These are phyloP conservation scores for Stichodactyla mertensii DNA, from an alignment of 64 coral and sea anemone species.

Conservation along the genomic window DNA sequence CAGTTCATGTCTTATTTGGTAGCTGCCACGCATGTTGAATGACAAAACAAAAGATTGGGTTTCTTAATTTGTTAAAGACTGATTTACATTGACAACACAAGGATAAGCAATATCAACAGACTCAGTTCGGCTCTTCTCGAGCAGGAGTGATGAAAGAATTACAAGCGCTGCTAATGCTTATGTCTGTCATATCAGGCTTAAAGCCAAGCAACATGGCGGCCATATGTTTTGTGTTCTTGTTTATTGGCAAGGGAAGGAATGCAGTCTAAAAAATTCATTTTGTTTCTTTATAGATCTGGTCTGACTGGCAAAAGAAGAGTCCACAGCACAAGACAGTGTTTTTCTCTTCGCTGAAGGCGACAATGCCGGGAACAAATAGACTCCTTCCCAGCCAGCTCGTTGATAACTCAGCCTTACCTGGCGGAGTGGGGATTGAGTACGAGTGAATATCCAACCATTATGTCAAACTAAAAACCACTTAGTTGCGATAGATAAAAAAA, in stretches of 20 bases:
- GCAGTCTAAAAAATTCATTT: background rate
- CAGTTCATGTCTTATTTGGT: too few species aligned
- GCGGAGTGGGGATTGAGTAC: conserved; percentile 18
- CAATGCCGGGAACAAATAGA: conserved; percentile 18
- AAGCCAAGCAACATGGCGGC: background rate
- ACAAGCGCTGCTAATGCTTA: too few species aligned
- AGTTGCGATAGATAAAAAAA: too few species aligned
- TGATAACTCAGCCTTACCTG: conserved; percentile 21
- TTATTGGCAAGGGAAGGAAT: too few species aligned
- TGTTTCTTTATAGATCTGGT: conserved; percentile 8
- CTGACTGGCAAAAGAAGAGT: conserved; percentile 51
- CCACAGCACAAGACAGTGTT: conserved; percentile 19
- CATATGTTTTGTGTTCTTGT: background rate
- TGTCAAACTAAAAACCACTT: background rate
- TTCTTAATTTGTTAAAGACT: too few species aligned
- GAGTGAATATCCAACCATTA: background rate
- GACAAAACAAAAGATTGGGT: too few species aligned
- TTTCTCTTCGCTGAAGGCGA: background rate
- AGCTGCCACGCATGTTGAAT: too few species aligned
- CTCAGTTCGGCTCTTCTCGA: too few species aligned
- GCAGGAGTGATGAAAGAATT: too few species aligned
- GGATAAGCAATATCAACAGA: too few species aligned
- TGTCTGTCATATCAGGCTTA: too few species aligned
- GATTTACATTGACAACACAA: too few species aligned
- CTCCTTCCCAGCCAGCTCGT: conserved; percentile 5